Percentiles rank a stretch among this genome's conserved stretches.
Conservation (phyloP, 2,797 vertebrate genomes). For the Pygocentrus nattereri region DNA sequence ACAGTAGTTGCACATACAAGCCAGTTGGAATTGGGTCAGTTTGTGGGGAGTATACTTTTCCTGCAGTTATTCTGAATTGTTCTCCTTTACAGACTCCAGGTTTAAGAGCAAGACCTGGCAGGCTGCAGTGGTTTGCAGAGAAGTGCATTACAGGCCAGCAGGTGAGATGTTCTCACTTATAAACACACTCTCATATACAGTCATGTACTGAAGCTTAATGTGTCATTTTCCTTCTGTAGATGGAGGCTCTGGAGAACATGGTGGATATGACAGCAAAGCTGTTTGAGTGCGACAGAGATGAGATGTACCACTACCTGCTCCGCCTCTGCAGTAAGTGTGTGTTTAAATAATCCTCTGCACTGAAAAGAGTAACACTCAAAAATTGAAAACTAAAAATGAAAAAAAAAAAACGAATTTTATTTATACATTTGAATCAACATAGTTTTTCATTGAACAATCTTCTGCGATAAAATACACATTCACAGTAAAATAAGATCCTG, state of each 20-base stretch:
- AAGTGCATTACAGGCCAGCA: constrained; percentile 83
- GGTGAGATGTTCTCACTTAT: constrained; percentile 70
- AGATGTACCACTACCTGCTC: constrained; percentile 89
- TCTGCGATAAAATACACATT: no score
- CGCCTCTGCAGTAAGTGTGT: constrained; percentile 86
- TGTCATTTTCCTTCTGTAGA: constrained; percentile 69
- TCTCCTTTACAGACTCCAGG: constrained; percentile 85
- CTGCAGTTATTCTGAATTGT: neutral
- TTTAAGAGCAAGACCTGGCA: constrained; percentile 83
- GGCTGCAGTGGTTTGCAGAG: constrained; percentile 89
- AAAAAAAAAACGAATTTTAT: no score
- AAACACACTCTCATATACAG: neutral
- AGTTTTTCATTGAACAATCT: no score
- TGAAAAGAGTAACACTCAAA: no score
- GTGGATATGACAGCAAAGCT: constrained; percentile 89
- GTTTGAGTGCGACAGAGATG: constrained; percentile 93
- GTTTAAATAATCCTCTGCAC: no score
- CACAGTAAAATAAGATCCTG: no score
- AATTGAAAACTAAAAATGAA: no score
- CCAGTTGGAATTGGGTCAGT: no score
- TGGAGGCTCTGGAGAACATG: constrained; percentile 87
- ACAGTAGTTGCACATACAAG: no score
- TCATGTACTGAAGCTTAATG: neutral
- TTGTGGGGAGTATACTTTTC: neutral
- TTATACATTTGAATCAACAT: no score